phyloP scores from a whole-genome alignment of 2,888 invertebrate genomes.

The Crepidodera aurea region DNA sequence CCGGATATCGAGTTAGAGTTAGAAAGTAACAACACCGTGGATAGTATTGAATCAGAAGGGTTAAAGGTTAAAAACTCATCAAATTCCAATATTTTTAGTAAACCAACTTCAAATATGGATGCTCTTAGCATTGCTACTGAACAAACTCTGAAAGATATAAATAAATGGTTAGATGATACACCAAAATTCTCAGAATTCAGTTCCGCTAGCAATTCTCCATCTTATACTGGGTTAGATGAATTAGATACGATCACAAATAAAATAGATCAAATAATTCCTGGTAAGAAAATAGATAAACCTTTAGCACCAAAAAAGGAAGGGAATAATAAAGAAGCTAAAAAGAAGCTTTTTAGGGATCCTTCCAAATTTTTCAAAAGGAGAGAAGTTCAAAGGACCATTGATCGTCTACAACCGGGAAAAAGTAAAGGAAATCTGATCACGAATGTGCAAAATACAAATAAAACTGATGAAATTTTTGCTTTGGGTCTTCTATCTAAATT shows the following conservation, averaged over 20 bases:
- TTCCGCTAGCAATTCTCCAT: slow-evolving; percentile 80
- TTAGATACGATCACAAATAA: slow-evolving; percentile 56
- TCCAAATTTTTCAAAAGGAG: slow-evolving; percentile 64
- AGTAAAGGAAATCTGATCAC: slow-evolving; percentile 85
- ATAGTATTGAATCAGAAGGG: background rate
- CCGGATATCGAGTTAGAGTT: background rate
- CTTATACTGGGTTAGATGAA: slow-evolving; percentile 67
- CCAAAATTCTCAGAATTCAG: slow-evolving; percentile 79
- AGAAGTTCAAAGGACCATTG: slow-evolving; percentile 83
- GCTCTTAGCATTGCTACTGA: slow-evolving; percentile 76
- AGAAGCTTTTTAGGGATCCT: slow-evolving; percentile 61
- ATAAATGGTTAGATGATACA: slow-evolving; percentile 87
- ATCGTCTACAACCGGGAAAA: slow-evolving; percentile 85
- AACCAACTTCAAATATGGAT: slow-evolving; percentile 62
- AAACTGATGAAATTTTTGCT: slow-evolving; percentile 69
- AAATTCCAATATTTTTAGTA: slow-evolving; percentile 24
- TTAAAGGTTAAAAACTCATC: background rate
- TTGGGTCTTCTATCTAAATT: slow-evolving; percentile 66
- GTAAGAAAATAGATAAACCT: slow-evolving; percentile 62
- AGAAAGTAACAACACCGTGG: background rate
- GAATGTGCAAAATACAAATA: slow-evolving; percentile 68
- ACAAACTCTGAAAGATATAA: slow-evolving; percentile 85
- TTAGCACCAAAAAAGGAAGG: slow-evolving; percentile 56
- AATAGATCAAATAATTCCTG: slow-evolving; percentile 49
- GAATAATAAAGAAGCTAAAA: slow-evolving; percentile 61